Percentiles rank a stretch among this genome's conserved stretches.
Conservation (phyloP, 2,797 vertebrate species). For the Australoheros facetus region DNA sequence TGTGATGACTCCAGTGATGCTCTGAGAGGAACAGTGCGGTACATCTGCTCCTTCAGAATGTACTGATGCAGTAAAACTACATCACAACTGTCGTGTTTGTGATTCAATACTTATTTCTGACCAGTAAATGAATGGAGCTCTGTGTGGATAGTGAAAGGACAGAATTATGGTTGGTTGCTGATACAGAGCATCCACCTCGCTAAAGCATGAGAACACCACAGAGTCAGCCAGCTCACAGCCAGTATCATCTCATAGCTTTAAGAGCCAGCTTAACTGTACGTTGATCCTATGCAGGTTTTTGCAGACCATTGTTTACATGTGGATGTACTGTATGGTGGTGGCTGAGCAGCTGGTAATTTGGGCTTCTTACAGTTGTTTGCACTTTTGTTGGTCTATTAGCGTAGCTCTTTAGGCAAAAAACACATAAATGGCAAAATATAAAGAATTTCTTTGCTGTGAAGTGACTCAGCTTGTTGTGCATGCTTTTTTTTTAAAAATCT, state of each 20-base stretch:
- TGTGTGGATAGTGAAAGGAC: background rate
- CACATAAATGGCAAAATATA: no score
- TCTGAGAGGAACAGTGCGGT: background rate
- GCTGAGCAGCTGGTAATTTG: no score
- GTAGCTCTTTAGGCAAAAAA: no score
- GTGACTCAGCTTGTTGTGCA: background rate
- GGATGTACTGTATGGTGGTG: no score
- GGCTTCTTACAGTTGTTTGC: no score
- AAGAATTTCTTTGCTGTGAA: background rate
- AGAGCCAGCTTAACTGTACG: no score
- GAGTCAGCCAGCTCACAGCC: background rate
- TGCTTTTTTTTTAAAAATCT: background rate
- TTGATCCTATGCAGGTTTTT: no score
- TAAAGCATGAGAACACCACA: accelerated
- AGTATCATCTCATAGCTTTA: background rate
- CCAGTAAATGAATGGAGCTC: accelerated
- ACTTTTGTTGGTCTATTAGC: no score
- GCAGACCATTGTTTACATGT: no score
- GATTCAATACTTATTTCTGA: background rate
- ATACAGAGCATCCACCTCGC: accelerated
- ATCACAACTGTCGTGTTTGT: background rate
- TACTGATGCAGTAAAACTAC: background rate
- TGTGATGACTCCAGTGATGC: background rate
- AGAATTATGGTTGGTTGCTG: background rate
- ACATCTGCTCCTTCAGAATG: background rate